Evolutionary conservation across 2,113 vertebrate genomes (phyloP).

Genomic region (Panthera tigris): DNA sequence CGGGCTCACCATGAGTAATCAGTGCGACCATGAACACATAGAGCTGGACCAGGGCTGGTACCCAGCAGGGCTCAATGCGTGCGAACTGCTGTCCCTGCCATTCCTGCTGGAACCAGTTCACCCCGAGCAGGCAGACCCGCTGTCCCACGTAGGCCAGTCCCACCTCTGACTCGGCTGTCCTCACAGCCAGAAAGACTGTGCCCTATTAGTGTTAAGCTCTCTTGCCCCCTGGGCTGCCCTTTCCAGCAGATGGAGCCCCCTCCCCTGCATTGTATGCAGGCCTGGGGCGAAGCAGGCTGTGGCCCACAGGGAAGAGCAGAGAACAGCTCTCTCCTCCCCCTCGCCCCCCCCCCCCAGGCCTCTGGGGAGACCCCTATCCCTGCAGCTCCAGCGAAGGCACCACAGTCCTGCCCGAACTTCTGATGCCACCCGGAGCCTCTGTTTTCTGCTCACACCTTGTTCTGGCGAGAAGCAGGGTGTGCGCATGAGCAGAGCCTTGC

Average conservation of each 20-base stretch:
- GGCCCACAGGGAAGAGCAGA: neutral
- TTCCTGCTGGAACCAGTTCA: too few relatives aligned
- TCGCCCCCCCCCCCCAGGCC: neutral
- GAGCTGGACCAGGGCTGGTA: neutral
- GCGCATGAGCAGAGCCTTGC: neutral
- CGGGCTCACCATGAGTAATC: neutral
- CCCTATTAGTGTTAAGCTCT: neutral
- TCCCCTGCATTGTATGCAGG: neutral
- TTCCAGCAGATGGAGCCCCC: neutral
- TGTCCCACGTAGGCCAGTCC: neutral
- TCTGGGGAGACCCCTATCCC: neutral
- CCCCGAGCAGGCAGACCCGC: neutral
- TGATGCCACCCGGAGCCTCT: neutral
- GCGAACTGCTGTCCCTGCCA: rapidly evolving
- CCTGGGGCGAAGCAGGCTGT: neutral
- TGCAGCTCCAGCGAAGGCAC: neutral
- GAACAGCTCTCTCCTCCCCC: neutral
- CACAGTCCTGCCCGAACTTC: rapidly evolving
- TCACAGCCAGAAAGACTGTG: neutral
- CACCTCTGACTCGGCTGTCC: neutral
- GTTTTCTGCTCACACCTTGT: neutral
- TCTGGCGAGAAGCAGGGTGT: neutral
- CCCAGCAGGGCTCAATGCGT: rapidly evolving
- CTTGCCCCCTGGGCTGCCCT: too few relatives aligned
- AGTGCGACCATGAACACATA: rapidly evolving